Conservation (phyloP, 1,140 invertebrate genomes). For the Drosophila pandora region DNA sequence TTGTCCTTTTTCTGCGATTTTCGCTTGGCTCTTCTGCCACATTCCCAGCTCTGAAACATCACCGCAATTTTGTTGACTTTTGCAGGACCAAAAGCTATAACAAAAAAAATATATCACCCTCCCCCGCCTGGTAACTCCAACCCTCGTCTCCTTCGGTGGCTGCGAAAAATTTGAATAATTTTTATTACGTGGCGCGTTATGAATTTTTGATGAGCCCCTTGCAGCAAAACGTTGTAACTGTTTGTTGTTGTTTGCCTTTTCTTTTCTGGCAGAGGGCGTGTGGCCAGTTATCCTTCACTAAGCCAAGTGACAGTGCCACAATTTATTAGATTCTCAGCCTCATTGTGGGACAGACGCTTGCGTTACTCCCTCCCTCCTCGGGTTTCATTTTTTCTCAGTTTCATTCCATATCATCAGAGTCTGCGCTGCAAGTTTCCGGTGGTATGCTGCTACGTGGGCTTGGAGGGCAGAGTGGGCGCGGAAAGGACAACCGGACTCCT, state of each 20-base stretch:
- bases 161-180: conserved; percentile 83
- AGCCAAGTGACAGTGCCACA: conserved; percentile 82
- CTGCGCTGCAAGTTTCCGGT: conserved; percentile 77
- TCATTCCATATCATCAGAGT: conserved; percentile 60
- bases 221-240: conserved; percentile 37
- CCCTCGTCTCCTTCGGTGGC: conserved; percentile 26
- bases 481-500: conserved; percentile 11
- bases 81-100: conserved; percentile 1
- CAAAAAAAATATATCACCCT: background rate
- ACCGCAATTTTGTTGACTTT: conserved; percentile 75
- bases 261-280: conserved; percentile 51
- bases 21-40: conserved; percentile 43
- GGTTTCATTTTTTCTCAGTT: conserved; percentile 34
- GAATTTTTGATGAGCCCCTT: conserved; percentile 80
- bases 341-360: conserved; percentile 46
- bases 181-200: conserved; percentile 83
- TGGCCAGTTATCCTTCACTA: conserved; percentile 79
- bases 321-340: conserved; percentile 82
- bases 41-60: conserved; percentile 72
- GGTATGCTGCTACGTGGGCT: conserved; percentile 20
- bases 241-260: conserved; percentile 31
- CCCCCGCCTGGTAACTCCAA: background rate
- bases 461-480: conserved; percentile 12
- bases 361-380: background rate
- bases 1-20: conserved; percentile 71